These are phyloP conservation scores for Melanargia galathea DNA, from an alignment of 2,888 invertebrate genomes.

Conservation along the genomic window DNA sequence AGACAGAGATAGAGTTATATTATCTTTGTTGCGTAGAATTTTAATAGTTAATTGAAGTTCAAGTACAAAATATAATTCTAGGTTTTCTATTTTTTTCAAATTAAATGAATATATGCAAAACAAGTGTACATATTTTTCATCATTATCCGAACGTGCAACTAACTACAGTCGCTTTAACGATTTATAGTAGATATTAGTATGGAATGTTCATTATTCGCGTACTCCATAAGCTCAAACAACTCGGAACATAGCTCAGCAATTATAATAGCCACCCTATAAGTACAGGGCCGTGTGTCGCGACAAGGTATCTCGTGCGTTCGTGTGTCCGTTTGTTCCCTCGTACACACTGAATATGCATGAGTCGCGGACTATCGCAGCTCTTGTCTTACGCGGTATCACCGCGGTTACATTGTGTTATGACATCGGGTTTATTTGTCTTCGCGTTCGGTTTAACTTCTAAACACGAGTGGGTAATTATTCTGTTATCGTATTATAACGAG, in stretches of 20 bases:
- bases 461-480: background rate
- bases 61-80: too few relatives aligned
- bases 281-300: constrained; percentile 43
- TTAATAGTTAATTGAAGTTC: too few relatives aligned
- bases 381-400: constrained; percentile 48
- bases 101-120: too few relatives aligned
- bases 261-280: constrained; percentile 44
- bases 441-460: constrained; percentile 13
- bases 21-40: too few relatives aligned
- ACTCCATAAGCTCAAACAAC: background rate
- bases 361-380: constrained; percentile 51
- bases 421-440: constrained; percentile 38
- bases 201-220: too few relatives aligned
- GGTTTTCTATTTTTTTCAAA: too few relatives aligned
- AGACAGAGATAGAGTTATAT: too few relatives aligned
- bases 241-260: constrained; percentile 10
- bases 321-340: constrained; percentile 60
- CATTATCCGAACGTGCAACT: too few relatives aligned
- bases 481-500: background rate
- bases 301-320: constrained; percentile 50
- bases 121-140: too few relatives aligned
- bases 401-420: constrained; percentile 55
- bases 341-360: constrained; percentile 71
- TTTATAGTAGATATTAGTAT: too few relatives aligned
- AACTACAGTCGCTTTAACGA: too few relatives aligned